Conservation (phyloP, 2,113 vertebrate genomes). For the Lethenteron reissneri region DNA sequence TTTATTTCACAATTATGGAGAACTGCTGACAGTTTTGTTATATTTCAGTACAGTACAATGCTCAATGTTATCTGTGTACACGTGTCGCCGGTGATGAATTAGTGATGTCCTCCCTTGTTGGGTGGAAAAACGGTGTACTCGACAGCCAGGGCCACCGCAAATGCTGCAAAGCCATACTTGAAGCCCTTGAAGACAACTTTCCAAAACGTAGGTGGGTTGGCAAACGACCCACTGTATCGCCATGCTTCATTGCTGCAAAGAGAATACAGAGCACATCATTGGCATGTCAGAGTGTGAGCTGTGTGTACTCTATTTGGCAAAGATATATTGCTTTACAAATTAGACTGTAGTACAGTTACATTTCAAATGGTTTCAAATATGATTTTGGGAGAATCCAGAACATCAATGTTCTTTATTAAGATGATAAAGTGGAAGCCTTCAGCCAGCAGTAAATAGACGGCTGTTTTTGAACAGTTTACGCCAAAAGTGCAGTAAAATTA, state of each 20-base stretch:
- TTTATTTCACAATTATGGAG: not conserved
- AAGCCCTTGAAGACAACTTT: slow-evolving; percentile 44
- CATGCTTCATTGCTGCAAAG: slow-evolving; percentile 66
- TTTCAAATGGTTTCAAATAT: too few relatives aligned
- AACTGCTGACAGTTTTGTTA: not conserved
- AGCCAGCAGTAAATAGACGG: too few relatives aligned
- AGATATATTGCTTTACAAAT: too few relatives aligned
- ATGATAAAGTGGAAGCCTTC: too few relatives aligned
- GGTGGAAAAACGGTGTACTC: slow-evolving; percentile 55
- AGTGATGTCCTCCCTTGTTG: slow-evolving; percentile 42
- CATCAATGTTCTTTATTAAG: too few relatives aligned
- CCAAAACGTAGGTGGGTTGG: slow-evolving; percentile 28
- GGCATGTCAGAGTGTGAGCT: too few relatives aligned
- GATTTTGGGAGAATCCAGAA: too few relatives aligned
- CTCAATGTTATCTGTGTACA: slow-evolving; percentile 7
- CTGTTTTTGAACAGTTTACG: too few relatives aligned
- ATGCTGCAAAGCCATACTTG: slow-evolving; percentile 68
- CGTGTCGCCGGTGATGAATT: slow-evolving; percentile 9
- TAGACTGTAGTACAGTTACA: too few relatives aligned
- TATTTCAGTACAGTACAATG: slow-evolving; percentile 1
- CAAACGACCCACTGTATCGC: slow-evolving; percentile 46
- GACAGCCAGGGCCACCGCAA: slow-evolving; percentile 47
- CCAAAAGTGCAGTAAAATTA: too few relatives aligned
- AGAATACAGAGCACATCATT: slow-evolving; percentile 7
- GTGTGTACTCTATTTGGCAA: too few relatives aligned